Percentiles rank a stretch among this genome's conserved stretches.
These are phyloP conservation scores for Argyrosomus regius DNA, from an alignment of 2,797 vertebrate genomes.

Conservation along the genomic window DNA sequence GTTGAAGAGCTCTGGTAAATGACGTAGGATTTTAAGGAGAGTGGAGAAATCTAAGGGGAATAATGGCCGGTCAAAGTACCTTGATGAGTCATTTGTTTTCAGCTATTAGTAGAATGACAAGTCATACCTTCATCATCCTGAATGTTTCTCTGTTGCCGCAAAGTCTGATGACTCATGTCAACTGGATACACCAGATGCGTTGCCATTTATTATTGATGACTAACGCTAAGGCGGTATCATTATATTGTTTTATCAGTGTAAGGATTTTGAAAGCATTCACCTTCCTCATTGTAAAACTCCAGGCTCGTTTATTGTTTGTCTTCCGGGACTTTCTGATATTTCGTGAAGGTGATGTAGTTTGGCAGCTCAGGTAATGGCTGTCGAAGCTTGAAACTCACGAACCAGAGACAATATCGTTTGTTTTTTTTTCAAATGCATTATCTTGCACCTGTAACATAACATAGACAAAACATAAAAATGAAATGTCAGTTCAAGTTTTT, in stretches of 20 bases:
- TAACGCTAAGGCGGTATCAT: constrained; percentile 32
- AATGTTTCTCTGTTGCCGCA: constrained; percentile 41
- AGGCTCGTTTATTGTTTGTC: neutral
- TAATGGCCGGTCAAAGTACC: constrained; percentile 59
- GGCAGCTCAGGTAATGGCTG: neutral
- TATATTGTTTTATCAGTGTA: constrained; percentile 26
- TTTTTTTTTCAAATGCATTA: neutral
- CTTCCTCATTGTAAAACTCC: constrained; percentile 13
- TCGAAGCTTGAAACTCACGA: neutral
- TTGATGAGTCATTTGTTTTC: constrained; percentile 65
- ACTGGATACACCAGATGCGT: constrained; percentile 58
- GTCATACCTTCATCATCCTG: constrained; percentile 56
- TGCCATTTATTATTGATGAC: constrained; percentile 39
- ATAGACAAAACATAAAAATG: neutral
- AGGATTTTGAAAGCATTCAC: constrained; percentile 17
- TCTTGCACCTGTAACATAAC: neutral
- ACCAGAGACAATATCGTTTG: neutral
- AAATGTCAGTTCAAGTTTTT: neutral
- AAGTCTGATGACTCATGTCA: constrained; percentile 67
- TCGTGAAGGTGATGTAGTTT: neutral
- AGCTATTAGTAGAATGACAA: constrained; percentile 36
- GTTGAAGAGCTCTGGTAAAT: constrained; percentile 6
- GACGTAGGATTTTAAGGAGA: constrained; percentile 10
- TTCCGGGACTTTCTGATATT: neutral
- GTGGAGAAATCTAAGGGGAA: constrained; percentile 4